These are phyloP conservation scores for Noctilio leporinus DNA, from an alignment of 2,113 vertebrate species.

Conservation along the genomic window DNA sequence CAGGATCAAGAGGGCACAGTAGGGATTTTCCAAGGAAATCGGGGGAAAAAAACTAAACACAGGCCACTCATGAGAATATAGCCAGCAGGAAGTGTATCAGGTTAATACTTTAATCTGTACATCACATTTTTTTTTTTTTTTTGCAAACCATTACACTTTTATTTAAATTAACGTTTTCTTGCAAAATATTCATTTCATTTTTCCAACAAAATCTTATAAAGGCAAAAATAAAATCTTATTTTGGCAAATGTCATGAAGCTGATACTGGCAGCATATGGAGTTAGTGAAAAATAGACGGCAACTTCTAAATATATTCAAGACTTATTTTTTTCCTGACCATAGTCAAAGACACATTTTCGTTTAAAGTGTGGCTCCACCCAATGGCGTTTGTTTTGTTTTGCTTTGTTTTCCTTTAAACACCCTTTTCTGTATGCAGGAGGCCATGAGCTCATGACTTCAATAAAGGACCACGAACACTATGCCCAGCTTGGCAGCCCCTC, in stretches of 20 bases:
- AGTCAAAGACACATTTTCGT: slow-evolving; percentile 75
- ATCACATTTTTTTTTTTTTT: slow-evolving; percentile 72
- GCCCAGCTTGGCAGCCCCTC: slow-evolving; percentile 68
- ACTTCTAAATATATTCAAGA: slow-evolving; percentile 81
- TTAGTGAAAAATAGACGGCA: slow-evolving; percentile 85
- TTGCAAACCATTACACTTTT: slow-evolving; percentile 83
- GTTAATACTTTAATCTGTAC: slow-evolving; percentile 93
- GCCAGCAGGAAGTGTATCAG: slow-evolving; percentile 47
- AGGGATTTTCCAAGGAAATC: neutral
- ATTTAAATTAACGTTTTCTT: slow-evolving; percentile 85
- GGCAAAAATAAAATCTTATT: slow-evolving; percentile 94
- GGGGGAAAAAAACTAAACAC: neutral
- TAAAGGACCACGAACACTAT: slow-evolving; percentile 69
- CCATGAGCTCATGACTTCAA: slow-evolving; percentile 43
- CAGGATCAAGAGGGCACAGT: neutral
- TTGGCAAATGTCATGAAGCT: slow-evolving; percentile 90
- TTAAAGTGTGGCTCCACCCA: slow-evolving; percentile 69
- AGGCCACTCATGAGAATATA: neutral
- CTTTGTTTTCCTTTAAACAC: neutral
- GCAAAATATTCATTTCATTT: slow-evolving; percentile 87
- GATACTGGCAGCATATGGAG: slow-evolving; percentile 91
- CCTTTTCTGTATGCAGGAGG: neutral
- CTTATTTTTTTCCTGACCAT: slow-evolving; percentile 60
- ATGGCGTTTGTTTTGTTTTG: neutral
- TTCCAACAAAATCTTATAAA: slow-evolving; percentile 82